These are phyloP conservation scores for Noctuana brunneofusca DNA, from an alignment of 2,888 invertebrate genomes.

Conservation along the genomic window DNA sequence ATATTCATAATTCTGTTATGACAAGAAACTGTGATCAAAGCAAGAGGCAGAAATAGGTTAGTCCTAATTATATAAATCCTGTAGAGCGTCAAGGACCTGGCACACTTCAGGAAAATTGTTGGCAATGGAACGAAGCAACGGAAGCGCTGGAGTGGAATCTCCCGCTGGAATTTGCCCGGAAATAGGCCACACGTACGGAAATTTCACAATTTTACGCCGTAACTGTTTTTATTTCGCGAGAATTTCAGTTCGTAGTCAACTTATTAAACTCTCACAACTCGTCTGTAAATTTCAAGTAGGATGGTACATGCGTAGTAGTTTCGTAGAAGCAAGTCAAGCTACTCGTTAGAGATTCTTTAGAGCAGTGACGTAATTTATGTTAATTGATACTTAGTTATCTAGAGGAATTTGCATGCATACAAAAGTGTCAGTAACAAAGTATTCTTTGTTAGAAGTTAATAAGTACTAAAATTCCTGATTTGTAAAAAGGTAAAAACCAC, in stretches of 20 bases:
- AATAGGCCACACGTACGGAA: slow-evolving; percentile 14
- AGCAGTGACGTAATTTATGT: neutral
- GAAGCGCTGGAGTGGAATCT: slow-evolving; percentile 9
- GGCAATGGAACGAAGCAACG: slow-evolving; percentile 17
- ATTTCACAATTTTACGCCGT: slow-evolving; percentile 1
- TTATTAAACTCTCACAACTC: neutral
- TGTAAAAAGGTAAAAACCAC: too few relatives aligned
- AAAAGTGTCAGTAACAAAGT: neutral
- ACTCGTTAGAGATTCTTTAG: neutral
- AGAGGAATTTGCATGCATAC: neutral
- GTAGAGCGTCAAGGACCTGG: neutral
- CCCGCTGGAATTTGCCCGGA: slow-evolving; percentile 16
- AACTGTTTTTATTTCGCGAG: slow-evolving; percentile 8
- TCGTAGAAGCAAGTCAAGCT: neutral
- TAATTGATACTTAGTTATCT: neutral
- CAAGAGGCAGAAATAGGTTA: neutral
- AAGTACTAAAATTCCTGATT: too few relatives aligned
- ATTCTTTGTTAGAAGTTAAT: neutral
- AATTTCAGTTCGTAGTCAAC: neutral
- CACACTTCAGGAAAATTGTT: slow-evolving; percentile 10
- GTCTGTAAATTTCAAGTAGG: neutral
- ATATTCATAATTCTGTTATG: neutral
- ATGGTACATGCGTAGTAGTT: too few relatives aligned
- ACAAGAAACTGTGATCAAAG: neutral
- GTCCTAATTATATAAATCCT: neutral